Evolutionary conservation across 2,113 vertebrate genomes (phyloP).

Genomic region (Anarhynchus alexandrinus): DNA sequence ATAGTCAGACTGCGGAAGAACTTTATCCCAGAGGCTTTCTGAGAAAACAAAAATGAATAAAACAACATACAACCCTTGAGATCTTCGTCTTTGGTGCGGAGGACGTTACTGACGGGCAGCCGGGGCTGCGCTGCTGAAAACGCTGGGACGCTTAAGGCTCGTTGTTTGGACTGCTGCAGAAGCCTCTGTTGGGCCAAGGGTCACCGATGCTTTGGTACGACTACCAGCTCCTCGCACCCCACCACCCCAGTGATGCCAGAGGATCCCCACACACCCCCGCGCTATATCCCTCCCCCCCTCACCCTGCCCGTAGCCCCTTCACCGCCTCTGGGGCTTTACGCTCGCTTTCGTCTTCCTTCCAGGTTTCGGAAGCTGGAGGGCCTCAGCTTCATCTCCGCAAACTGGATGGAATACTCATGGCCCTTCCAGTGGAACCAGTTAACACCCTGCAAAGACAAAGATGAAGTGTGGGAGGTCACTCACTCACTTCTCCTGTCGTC

Average conservation of each 20-base stretch:
- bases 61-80: conserved; percentile 45
- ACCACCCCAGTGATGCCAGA: not conserved
- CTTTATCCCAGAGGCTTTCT: conserved; percentile 27
- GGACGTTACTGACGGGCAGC: conserved; percentile 29
- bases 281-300: not conserved
- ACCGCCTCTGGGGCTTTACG: conserved; percentile 62
- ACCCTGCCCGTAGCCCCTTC: conserved; percentile 21
- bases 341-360: conserved; percentile 92
- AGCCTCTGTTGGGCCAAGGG: conserved; percentile 5
- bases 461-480: not conserved
- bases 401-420: conserved; percentile 93
- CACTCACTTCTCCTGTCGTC: not conserved
- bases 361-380: conserved; percentile 94
- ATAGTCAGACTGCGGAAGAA: not conserved
- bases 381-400: conserved; percentile 96
- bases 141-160: conserved; percentile 12
- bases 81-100: conserved; percentile 77
- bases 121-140: not conserved
- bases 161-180: not conserved
- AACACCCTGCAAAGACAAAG: conserved; percentile 79
- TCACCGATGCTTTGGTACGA: conserved; percentile 51
- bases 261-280: not conserved
- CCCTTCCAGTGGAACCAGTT: conserved; percentile 99
- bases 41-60: not conserved
- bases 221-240: not conserved